Evolutionary conservation across 2,113 vertebrate genomes (phyloP).

Genomic region (Plestiodon gilberti): DNA sequence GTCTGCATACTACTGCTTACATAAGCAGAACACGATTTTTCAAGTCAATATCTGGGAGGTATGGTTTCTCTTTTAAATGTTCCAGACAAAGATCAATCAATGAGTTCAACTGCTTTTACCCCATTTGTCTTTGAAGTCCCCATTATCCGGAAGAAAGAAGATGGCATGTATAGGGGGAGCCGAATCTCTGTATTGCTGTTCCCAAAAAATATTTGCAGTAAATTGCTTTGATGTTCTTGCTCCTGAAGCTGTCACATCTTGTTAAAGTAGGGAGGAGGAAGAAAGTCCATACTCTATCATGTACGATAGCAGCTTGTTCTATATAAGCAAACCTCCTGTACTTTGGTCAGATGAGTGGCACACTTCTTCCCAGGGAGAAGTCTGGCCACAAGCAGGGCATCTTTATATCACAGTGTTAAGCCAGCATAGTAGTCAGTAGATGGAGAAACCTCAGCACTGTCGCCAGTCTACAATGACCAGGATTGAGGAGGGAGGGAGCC

Average conservation of each 20-base stretch:
- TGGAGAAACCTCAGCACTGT: neutral
- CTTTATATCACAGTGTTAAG: neutral
- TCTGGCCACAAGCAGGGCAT: neutral
- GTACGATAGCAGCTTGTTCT: neutral
- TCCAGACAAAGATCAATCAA: conserved; percentile 68
- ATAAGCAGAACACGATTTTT: conserved; percentile 55
- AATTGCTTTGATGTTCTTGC: conserved; percentile 21
- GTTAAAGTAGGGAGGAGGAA: neutral
- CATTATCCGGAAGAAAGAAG: conserved; percentile 29
- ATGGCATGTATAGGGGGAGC: conserved; percentile 30
- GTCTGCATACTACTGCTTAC: conserved; percentile 44
- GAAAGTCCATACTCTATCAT: neutral
- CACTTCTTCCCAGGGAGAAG: neutral
- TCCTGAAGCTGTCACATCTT: conserved; percentile 16
- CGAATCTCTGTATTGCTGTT: conserved; percentile 27
- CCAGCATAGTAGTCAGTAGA: neutral
- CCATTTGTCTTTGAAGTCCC: conserved; percentile 35
- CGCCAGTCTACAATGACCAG: too few species aligned
- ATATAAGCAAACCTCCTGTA: neutral
- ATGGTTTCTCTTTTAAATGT: conserved; percentile 57
- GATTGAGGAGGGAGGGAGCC: neutral
- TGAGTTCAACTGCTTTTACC: conserved; percentile 57
- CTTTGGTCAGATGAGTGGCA: neutral
- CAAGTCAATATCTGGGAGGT: conserved; percentile 59
- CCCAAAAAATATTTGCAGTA: conserved; percentile 1